These are phyloP conservation scores for Suncus etruscus DNA, from an alignment of 2,113 vertebrate genomes.

Conservation along the genomic window DNA sequence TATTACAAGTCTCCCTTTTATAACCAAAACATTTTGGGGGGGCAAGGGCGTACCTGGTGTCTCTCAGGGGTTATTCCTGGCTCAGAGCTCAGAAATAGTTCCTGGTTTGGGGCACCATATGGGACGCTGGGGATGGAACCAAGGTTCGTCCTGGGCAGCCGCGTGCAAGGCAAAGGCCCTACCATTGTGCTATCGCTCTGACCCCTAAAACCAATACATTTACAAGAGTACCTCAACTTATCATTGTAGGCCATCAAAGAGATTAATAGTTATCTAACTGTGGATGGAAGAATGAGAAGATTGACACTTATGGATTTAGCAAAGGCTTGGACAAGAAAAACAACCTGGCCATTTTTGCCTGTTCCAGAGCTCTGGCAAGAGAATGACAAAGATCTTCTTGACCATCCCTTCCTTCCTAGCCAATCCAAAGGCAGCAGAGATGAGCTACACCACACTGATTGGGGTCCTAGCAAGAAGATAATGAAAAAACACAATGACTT, in stretches of 20 bases:
- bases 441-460: neutral
- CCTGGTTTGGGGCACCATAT: too few relatives aligned
- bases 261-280: neutral
- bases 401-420: neutral
- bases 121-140: too few relatives aligned
- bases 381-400: neutral
- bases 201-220: neutral
- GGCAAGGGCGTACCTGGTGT: too few relatives aligned
- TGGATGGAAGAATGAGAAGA: neutral
- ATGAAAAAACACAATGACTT: neutral
- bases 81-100: too few relatives aligned
- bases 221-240: neutral
- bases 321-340: neutral
- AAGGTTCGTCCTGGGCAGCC: too few relatives aligned
- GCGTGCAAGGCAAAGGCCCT: too few relatives aligned
- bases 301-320: neutral
- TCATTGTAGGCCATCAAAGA: neutral
- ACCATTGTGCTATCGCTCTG: too few relatives aligned
- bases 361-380: neutral
- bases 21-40: neutral
- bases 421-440: neutral
- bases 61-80: too few relatives aligned
- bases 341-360: neutral
- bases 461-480: too few relatives aligned
- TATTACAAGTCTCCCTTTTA: neutral